These are phyloP conservation scores for Athalia circularis DNA, from an alignment of 2,888 invertebrate species.

Conservation along the genomic window DNA sequence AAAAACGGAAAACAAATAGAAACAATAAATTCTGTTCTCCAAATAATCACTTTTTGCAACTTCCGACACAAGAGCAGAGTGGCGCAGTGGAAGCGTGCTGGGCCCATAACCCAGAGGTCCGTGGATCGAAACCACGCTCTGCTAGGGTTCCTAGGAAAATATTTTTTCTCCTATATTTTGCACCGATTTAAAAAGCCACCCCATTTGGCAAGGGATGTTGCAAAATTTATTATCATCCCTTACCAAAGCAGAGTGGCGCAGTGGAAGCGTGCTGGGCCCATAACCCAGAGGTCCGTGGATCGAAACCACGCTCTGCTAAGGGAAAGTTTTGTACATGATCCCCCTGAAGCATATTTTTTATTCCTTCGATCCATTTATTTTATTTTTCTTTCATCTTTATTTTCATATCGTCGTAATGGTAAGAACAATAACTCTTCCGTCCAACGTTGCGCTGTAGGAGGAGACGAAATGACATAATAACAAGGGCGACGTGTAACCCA, in stretches of 20 bases:
- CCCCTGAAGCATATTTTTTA: background rate
- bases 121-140: conserved; percentile 92
- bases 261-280: conserved; percentile 90
- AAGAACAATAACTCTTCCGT: background rate
- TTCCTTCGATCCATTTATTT: background rate
- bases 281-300: conserved; percentile 95
- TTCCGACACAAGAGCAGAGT: conserved; percentile 79
- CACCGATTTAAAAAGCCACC: no score
- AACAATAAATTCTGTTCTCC: no score
- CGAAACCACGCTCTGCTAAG: conserved; percentile 77
- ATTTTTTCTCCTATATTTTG: no score
- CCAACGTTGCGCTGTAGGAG: background rate
- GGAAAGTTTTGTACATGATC: no score
- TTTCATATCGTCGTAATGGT: conserved; percentile 6
- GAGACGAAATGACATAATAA: conserved; percentile 40
- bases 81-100: conserved; percentile 91
- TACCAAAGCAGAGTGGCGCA: conserved; percentile 85
- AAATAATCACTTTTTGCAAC: background rate
- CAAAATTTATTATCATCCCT: background rate
- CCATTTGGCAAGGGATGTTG: no score
- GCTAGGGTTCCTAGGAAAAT: conserved; percentile 72
- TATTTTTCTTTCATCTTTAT: background rate
- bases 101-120: conserved; percentile 94
- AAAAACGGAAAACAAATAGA: background rate
- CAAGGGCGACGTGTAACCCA: conserved; percentile 17